Base-by-base conservation (phyloP, 1,140 invertebrate species). In the Pseudomyrmex gracilis region DNA sequence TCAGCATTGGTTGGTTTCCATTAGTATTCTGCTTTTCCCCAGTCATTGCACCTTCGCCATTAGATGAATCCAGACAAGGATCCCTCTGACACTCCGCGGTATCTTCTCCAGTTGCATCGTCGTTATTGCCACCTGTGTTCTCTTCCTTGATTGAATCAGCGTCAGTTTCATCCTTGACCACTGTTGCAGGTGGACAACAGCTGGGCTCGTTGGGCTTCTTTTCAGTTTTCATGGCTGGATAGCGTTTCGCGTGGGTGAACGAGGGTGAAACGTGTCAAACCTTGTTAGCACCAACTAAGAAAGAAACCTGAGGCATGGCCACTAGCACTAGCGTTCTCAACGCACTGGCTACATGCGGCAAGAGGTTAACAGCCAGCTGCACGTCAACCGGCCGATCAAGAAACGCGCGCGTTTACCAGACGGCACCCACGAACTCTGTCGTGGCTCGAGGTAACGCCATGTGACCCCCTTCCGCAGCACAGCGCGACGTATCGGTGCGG, bases 181-280 rank as follows among this genome's bases (percentile, higher is more conserved):
- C 91, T 45, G 93, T 89, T 49, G 87, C 90, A 58, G 92, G 80
- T 78, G 58, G 60, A 85, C 92, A 91, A 77, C 92, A 93, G 85
- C 90, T 94, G 20, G 93, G 90, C 87, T 94, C 94, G 85, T 85
- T 94, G 47, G 91, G 67, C 68, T 94, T 94, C 88, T 94, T 94
- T 89, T 94, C 94, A 73, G 93, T 94, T 92, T 94, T 94, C 94
- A 94, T 94, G 68, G 90, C 92, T 89, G 70, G 64, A 83, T 34
- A 51, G 71, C 55, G 82, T 85, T 9, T 51, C 57, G 55, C 34
- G 64, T 58, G 53, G 20, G 68, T 67, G n/a, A 66, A 45, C 67
- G 74, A 82, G 61, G 34, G 34, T 34, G 34, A 34, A 34, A 34
- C 53, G 61, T 86, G 89, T 91, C 90, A 91, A 80, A 90, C 90